Percentiles rank a stretch among this genome's conserved stretches.
Conservation (phyloP, 2,797 vertebrate genomes). For the Sphaeramia orbicularis region DNA sequence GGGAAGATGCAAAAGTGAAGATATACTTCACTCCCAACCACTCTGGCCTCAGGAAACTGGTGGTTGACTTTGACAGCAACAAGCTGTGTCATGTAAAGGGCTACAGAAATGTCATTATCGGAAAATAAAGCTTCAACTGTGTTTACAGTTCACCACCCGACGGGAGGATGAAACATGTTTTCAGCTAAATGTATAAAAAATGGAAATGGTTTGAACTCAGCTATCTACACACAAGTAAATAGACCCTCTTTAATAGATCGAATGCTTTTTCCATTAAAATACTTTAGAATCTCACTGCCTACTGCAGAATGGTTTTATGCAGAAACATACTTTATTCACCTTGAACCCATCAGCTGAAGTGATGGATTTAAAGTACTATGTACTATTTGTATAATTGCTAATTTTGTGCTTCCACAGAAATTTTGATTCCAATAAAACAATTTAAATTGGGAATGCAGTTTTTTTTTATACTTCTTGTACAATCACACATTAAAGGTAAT, state of each 20-base stretch:
- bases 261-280: not conserved
- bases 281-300: not conserved
- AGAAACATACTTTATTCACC: conserved; percentile 1
- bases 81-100: conserved; percentile 91
- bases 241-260: not conserved
- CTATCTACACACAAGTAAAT: not conserved
- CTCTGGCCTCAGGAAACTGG: conserved; percentile 88
- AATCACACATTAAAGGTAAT: not conserved
- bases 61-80: conserved; percentile 93
- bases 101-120: conserved; percentile 92
- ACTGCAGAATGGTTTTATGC: not conserved
- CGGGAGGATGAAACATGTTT: not conserved
- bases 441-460: not conserved
- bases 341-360: conserved; percentile 10
- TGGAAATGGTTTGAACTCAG: not conserved
- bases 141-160: not conserved
- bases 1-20: conserved; percentile 86
- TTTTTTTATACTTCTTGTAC: not conserved
- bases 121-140: conserved; percentile 67
- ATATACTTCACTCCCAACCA: conserved; percentile 88
- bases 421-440: not conserved
- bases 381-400: not conserved
- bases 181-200: not conserved
- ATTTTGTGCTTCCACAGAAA: not conserved
- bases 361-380: not conserved